Evolutionary conservation across 1,140 invertebrate species (phyloP).

Genomic region (Gonatopus flavifemur): DNA sequence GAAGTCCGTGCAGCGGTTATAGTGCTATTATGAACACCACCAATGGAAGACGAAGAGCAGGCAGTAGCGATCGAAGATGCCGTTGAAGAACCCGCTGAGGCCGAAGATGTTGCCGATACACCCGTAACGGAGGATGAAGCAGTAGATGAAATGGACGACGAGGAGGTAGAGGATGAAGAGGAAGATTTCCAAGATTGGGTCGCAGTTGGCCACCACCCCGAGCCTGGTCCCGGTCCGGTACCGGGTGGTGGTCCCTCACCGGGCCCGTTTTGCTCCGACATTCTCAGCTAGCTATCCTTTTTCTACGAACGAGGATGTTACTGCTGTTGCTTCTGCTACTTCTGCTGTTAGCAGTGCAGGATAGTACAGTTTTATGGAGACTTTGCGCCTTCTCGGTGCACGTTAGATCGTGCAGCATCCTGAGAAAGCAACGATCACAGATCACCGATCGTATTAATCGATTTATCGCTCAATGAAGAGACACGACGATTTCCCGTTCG

Average conservation of each 20-base stretch:
- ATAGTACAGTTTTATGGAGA: constrained; percentile 36
- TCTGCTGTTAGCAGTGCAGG: constrained; percentile 13
- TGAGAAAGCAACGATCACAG: no score
- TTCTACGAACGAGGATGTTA: no score
- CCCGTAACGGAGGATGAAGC: neutral
- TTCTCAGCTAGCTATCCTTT: constrained; percentile 53
- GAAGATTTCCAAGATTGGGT: constrained; percentile 50
- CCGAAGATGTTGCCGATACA: neutral
- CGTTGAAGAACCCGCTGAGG: neutral
- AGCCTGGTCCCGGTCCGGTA: constrained; percentile 38
- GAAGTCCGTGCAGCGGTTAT: constrained; percentile 34
- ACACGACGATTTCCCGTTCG: no score
- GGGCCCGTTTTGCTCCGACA: constrained; percentile 56
- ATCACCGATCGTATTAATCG: no score
- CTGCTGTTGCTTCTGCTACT: no score
- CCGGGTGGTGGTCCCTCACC: constrained; percentile 39
- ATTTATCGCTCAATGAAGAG: no score
- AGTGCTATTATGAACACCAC: constrained; percentile 12
- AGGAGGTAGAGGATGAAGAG: constrained; percentile 20
- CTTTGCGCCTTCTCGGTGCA: constrained; percentile 19
- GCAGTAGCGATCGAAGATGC: constrained; percentile 14
- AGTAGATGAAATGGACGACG: constrained; percentile 14
- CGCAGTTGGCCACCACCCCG: constrained; percentile 49
- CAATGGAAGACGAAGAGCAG: constrained; percentile 20
- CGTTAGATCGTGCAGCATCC: constrained; percentile 45